Base-by-base conservation (phyloP, 2,113 vertebrate species). In the Galbula dea region DNA sequence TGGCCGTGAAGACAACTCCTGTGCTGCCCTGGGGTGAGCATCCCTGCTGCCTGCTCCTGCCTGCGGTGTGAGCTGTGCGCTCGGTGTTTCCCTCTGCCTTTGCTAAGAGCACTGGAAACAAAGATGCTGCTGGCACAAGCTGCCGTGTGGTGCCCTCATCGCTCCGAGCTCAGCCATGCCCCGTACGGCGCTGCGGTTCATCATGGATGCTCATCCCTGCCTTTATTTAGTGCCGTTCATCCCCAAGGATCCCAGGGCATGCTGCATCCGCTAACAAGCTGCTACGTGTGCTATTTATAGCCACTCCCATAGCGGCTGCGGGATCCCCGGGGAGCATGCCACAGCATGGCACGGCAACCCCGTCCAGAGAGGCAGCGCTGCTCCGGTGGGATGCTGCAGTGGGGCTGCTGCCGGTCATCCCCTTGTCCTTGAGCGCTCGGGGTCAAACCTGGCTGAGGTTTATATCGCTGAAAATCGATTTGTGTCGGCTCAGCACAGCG, bases 31-130 rank as follows among this genome's bases (percentile, higher is more conserved):
- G 79, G 39, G 45, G 32, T 41, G 36, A 11, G 5, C 17, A 14
- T 19, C 1, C 34, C 39, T 26, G 15, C 52, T 39, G 52, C 67
- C 61, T 15, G 21, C 36, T 11, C 18, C 48, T 49, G 68, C 77
- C 77, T 9, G 18, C 0, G 2, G 17, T 5, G 43, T 0, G 2
- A 26, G 48, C 41, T 43, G 77, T 1, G 6, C 0, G 1, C 45
- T 12, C 8, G 3, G 34, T 8, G 1, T 5, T 45, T 19, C 79
- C 8, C 1, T 1, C 45, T n/a, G 13, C n/a, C n/a, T 36, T 5
- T 4, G 57, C 63, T 11, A 0, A 20, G 26, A 14, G 58, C 61
- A 20, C 45, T 1, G 0, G 48, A 7, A 41, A 27, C n/a, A 24
- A 83, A 24, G 90, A 3, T 29, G 73, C 61, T 9, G 62, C 52